Evolutionary conservation across 2,888 invertebrate genomes (phyloP).

Genomic region (Leptinotarsa peninsularis): DNA sequence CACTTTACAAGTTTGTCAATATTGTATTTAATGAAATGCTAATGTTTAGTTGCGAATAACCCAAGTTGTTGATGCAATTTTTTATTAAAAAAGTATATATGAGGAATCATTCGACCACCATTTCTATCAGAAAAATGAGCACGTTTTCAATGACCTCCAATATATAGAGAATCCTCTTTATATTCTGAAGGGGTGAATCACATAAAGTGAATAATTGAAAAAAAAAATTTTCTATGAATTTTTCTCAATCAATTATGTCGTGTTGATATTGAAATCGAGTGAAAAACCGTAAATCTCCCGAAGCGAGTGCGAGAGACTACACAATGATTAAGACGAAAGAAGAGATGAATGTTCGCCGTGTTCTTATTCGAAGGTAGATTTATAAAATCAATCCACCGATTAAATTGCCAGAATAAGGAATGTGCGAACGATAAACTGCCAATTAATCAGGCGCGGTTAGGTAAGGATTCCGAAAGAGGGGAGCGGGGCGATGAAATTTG

Average conservation of each 20-base stretch:
- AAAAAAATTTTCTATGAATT: not conserved
- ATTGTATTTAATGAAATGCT: too few relatives aligned
- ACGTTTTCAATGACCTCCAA: too few relatives aligned
- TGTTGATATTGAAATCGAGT: conserved; percentile 28
- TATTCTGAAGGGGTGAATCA: not conserved
- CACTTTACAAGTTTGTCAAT: too few relatives aligned
- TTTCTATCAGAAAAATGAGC: not conserved
- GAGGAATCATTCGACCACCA: too few relatives aligned
- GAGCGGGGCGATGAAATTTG: conserved; percentile 5
- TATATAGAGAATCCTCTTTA: not conserved
- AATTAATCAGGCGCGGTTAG: conserved; percentile 51
- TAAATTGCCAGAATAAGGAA: conserved; percentile 49
- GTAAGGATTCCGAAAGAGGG: conserved; percentile 26
- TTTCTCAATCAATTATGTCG: not conserved
- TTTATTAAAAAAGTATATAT: too few relatives aligned
- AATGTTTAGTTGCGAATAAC: too few relatives aligned
- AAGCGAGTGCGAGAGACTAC: conserved; percentile 16
- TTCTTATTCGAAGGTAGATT: conserved; percentile 30
- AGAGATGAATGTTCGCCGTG: conserved; percentile 34
- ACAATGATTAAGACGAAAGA: conserved; percentile 40
- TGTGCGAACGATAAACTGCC: conserved; percentile 53
- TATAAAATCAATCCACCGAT: conserved; percentile 47
- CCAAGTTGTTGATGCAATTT: too few relatives aligned
- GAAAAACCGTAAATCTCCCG: conserved; percentile 32
- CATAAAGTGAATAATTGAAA: not conserved